Conservation (phyloP, 2,888 invertebrate genomes). For the Apeira syringaria region DNA sequence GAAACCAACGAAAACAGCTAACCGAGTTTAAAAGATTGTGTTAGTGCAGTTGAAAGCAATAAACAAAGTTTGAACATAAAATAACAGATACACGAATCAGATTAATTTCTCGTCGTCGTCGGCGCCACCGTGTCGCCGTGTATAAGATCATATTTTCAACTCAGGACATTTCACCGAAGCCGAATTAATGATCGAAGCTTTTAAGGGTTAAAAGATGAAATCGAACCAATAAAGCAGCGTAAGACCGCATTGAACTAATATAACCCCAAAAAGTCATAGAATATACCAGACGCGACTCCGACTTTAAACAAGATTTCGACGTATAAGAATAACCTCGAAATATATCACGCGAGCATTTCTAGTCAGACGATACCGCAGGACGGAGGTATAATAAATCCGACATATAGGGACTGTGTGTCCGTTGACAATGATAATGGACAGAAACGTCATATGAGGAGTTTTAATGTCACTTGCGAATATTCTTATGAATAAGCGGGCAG, state of each 20-base stretch:
- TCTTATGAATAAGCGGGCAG: slow-evolving; percentile 68
- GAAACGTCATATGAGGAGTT: slow-evolving; percentile 68
- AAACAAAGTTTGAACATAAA: slow-evolving; percentile 53
- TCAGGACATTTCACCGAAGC: slow-evolving; percentile 59
- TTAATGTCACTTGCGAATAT: slow-evolving; percentile 72
- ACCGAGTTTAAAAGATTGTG: slow-evolving; percentile 30
- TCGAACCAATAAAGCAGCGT: slow-evolving; percentile 29
- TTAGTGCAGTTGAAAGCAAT: slow-evolving; percentile 45
- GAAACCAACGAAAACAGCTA: slow-evolving; percentile 35
- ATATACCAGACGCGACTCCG: slow-evolving; percentile 33
- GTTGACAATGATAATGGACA: slow-evolving; percentile 64
- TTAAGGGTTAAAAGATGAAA: slow-evolving; percentile 31
- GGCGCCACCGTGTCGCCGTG: slow-evolving; percentile 56
- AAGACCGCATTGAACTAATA: slow-evolving; percentile 42
- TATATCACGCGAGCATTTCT: slow-evolving; percentile 54
- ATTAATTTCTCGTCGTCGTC: slow-evolving; percentile 64
- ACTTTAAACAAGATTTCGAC: slow-evolving; percentile 33
- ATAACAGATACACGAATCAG: slow-evolving; percentile 58
- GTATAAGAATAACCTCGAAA: slow-evolving; percentile 41
- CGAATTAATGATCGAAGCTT: slow-evolving; percentile 41
- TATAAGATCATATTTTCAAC: slow-evolving; percentile 67
- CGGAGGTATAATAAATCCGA: slow-evolving; percentile 64
- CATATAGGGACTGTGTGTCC: slow-evolving; percentile 59
- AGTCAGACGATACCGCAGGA: slow-evolving; percentile 45
- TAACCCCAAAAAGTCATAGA: slow-evolving; percentile 38